These are phyloP conservation scores for Ctenopoma kingsleyae DNA, from an alignment of 2,797 vertebrate genomes.

Conservation along the genomic window DNA sequence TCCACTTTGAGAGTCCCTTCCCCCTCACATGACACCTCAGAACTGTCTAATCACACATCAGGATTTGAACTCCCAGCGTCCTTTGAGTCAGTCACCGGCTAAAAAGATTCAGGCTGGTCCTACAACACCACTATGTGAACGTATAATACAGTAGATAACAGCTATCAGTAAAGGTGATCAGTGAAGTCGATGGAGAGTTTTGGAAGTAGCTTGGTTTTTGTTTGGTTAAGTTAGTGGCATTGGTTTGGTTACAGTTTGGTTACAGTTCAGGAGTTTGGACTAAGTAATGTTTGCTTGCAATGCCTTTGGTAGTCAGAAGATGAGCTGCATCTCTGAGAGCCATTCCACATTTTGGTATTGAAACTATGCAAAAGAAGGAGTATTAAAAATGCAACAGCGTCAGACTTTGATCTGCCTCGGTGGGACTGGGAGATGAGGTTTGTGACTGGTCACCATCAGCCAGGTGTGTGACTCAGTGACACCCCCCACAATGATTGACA, in stretches of 20 bases:
- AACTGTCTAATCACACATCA: constrained; percentile 83
- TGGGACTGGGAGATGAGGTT: constrained; percentile 58
- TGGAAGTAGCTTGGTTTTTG: constrained; percentile 81
- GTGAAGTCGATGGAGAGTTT: constrained; percentile 74
- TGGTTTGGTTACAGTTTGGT: constrained; percentile 83
- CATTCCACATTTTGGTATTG: constrained; percentile 76
- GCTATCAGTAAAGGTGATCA: constrained; percentile 63
- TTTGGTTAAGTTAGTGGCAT: constrained; percentile 83
- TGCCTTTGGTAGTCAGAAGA: constrained; percentile 82
- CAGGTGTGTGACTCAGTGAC: constrained; percentile 62
- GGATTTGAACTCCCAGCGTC: constrained; percentile 63
- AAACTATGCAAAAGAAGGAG: constrained; percentile 60
- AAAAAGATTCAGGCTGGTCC: constrained; percentile 43
- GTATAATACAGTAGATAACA: constrained; percentile 54
- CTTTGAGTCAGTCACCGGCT: constrained; percentile 55
- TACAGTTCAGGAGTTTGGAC: constrained; percentile 80
- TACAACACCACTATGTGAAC: constrained; percentile 50
- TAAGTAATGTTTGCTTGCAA: constrained; percentile 73
- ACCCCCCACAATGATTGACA: constrained; percentile 74
- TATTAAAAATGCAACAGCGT: constrained; percentile 72
- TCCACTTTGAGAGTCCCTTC: constrained; percentile 77
- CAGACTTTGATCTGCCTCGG: constrained; percentile 63
- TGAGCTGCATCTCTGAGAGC: constrained; percentile 78
- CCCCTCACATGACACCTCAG: constrained; percentile 75
- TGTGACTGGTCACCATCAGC: constrained; percentile 59